phyloP scores from a whole-genome alignment of 2,888 invertebrate genomes.

The Xestia ashworthii region DNA sequence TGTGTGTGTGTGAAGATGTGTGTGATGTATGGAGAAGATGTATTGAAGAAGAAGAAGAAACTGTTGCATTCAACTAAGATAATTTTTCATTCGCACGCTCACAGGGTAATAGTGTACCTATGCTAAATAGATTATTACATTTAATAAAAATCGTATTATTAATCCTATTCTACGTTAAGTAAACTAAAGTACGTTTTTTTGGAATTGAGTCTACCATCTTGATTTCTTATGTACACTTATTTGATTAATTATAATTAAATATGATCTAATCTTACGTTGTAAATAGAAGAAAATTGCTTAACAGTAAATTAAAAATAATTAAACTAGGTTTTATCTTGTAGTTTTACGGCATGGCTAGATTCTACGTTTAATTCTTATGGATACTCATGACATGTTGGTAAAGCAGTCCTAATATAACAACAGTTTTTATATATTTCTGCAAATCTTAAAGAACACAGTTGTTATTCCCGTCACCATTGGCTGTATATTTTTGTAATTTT shows the following conservation, averaged over 20 bases:
- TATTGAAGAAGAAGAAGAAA: neutral
- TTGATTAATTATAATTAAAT: neutral
- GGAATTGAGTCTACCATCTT: neutral
- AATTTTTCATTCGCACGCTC: neutral
- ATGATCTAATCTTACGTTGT: neutral
- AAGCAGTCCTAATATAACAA: neutral
- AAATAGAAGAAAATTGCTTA: neutral
- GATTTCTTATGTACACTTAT: slow-evolving; percentile 6
- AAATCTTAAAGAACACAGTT: neutral
- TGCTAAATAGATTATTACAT: neutral
- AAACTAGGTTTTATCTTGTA: neutral
- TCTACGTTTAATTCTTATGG: neutral
- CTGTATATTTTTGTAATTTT: neutral
- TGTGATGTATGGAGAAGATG: too few relatives aligned
- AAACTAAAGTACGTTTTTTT: neutral
- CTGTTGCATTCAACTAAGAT: neutral
- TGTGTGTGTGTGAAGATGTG: too few relatives aligned
- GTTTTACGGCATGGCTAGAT: neutral
- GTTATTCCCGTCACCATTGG: neutral
- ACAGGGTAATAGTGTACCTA: neutral
- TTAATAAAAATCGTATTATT: neutral
- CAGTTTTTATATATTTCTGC: neutral
- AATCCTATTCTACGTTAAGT: neutral
- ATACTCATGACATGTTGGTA: neutral
- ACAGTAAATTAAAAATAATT: neutral